phyloP scores from a whole-genome alignment of 2,797 vertebrate species.

The Decapterus maruadsi region DNA sequence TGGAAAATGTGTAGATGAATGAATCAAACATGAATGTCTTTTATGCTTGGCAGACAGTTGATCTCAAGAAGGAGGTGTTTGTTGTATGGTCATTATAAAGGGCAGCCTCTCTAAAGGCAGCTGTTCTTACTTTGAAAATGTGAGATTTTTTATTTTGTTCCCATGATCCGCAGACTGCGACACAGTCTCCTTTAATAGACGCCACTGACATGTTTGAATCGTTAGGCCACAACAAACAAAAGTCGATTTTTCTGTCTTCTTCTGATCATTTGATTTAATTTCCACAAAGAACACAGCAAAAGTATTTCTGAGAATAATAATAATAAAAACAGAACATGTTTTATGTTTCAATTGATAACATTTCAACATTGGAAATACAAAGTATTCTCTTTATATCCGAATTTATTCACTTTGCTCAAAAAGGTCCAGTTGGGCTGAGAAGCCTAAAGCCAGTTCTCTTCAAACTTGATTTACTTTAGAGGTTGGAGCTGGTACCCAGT shows the following conservation, averaged over 20 bases:
- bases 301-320: not conserved
- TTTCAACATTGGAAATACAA: constrained; percentile 31
- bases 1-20: constrained; percentile 27
- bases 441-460: constrained; percentile 57
- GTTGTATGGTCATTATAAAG: not conserved
- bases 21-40: constrained; percentile 27
- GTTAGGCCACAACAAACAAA: constrained; percentile 6
- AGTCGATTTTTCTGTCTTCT: not conserved
- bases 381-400: not conserved
- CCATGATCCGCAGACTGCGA: not conserved
- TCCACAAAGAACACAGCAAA: constrained; percentile 1
- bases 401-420: constrained; percentile 21
- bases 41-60: not conserved
- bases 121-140: not conserved
- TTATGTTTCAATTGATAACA: constrained; percentile 11
- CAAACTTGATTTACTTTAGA: constrained; percentile 68
- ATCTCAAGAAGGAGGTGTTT: constrained; percentile 19
- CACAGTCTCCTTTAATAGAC: not conserved
- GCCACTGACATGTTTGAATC: not conserved
- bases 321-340: constrained; percentile 4
- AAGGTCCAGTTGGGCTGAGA: constrained; percentile 37
- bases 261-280: constrained; percentile 9
- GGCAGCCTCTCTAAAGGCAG: not conserved
- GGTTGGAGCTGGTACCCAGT: constrained; percentile 59
- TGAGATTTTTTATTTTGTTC: constrained; percentile 2